Evolutionary conservation across 2,113 vertebrate species (phyloP).

Genomic region (Nymphicus hollandicus): DNA sequence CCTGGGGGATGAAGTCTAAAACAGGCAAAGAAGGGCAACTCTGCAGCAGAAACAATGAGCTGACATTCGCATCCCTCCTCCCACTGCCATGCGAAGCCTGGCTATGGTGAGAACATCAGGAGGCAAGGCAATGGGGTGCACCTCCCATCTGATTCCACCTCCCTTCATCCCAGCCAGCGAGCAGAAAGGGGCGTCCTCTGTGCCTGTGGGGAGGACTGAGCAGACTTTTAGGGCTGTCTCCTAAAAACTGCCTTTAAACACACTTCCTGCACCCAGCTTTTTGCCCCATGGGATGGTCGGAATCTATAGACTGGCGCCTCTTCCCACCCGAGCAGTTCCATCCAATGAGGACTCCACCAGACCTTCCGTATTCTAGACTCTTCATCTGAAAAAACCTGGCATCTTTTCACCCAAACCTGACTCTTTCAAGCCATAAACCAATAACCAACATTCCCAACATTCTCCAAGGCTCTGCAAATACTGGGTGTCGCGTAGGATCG

Average conservation of each 20-base stretch:
- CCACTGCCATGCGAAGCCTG: not conserved
- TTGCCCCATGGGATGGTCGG: not conserved
- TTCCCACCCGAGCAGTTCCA: not conserved
- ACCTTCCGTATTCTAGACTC: not conserved
- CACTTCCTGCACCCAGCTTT: not conserved
- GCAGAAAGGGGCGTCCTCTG: not conserved
- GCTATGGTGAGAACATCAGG: not conserved
- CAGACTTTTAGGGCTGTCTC: not conserved
- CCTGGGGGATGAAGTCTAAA: constrained; percentile 18
- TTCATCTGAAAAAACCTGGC: not conserved
- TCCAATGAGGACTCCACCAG: not conserved
- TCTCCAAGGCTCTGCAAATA: not conserved
- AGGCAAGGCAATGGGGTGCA: not conserved
- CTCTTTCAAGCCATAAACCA: not conserved
- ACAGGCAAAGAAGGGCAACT: constrained; percentile 16
- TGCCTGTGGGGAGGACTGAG: not conserved
- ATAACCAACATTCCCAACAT: not conserved
- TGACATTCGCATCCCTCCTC: not conserved
- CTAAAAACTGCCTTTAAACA: not conserved
- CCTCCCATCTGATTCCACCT: not conserved
- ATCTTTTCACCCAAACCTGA: not conserved
- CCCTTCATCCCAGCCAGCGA: not conserved
- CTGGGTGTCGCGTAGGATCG: not conserved
- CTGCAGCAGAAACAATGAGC: constrained; percentile 15
- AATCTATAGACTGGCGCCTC: not conserved